Base-by-base conservation (phyloP, 2,888 invertebrate genomes). In the Gandaritis pyraliata region DNA sequence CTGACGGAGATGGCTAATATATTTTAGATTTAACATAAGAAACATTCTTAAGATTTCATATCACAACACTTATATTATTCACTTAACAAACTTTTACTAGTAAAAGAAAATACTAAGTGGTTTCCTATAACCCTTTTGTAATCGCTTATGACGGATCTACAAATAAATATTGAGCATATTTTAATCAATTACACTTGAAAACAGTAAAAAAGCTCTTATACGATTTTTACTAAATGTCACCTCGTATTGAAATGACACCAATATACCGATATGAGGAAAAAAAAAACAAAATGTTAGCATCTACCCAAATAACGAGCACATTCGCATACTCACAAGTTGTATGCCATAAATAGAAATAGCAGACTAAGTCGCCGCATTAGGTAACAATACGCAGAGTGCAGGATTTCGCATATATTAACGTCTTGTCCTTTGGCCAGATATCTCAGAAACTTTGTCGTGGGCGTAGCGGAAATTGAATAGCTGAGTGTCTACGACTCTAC, bases 371-470 rank as follows among this genome's bases (percentile, higher is more conserved):
- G 72, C 71, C 76, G 82, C 87, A 88, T 87, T 87, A 88, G 84
- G 81, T 83, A 83, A 88, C 88, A 90, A 90, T 87, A 88, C 87
- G 86, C 84, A 81, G 79, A 82, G 82, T 84, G 84, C 87, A 83
- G 86, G 84, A 87, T 88, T 86, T 86, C 81, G 85, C 88, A 91
- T 91, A 90, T 85, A 91, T 91, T 91, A 91, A 81, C 89, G 87
- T 90, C 89, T 89, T 87, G 90, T 91, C 91, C 90, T 88, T 88
- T 86, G 84, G 87, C 84, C 80, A 88, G 88, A 86, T 88, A 86
- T 89, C 88, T 86, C 80, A 78, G 77, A 77, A 89, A 91, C 83
- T 90, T 90, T 73, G 84, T 78, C 84, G 46, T 55, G 54, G 55
- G 23, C 36, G 43, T 48, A 59, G 64, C 56, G 45, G 43, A 57